phyloP scores from a whole-genome alignment of 1,140 invertebrate species.

The Sinella curviseta region DNA sequence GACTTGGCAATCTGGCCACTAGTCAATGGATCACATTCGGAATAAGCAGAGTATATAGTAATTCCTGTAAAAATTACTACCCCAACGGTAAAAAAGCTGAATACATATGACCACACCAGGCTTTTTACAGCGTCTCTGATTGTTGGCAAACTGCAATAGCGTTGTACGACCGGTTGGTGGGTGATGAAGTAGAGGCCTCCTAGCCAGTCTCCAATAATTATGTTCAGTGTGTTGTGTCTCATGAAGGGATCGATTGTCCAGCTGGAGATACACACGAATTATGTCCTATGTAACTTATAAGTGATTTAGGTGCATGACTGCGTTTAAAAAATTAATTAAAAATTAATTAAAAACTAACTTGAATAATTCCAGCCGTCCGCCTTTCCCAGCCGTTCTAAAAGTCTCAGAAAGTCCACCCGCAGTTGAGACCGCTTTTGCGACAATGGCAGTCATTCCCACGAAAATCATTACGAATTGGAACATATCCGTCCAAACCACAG shows the following conservation, averaged over 20 bases:
- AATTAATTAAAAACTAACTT: too few species aligned
- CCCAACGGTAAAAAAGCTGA: constrained; percentile 39
- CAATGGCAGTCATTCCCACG: constrained; percentile 19
- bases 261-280: too few species aligned
- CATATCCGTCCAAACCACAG: constrained; percentile 1
- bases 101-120: background rate
- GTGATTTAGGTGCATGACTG: background rate
- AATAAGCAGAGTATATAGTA: constrained; percentile 53
- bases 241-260: too few species aligned
- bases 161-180: too few species aligned
- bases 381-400: constrained; percentile 35
- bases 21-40: constrained; percentile 53
- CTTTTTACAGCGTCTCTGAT: constrained; percentile 69
- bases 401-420: constrained; percentile 33
- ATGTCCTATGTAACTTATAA: too few species aligned
- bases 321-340: too few species aligned
- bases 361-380: constrained; percentile 43
- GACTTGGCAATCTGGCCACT: constrained; percentile 35
- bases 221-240: constrained; percentile 45
- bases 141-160: constrained; percentile 80
- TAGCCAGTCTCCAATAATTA: constrained; percentile 37
- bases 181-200: constrained; percentile 55
- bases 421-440: constrained; percentile 19
- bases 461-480: constrained; percentile 29
- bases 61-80: constrained; percentile 49